Conservation (phyloP, 1,140 invertebrate species). For the Periplaneta americana region DNA sequence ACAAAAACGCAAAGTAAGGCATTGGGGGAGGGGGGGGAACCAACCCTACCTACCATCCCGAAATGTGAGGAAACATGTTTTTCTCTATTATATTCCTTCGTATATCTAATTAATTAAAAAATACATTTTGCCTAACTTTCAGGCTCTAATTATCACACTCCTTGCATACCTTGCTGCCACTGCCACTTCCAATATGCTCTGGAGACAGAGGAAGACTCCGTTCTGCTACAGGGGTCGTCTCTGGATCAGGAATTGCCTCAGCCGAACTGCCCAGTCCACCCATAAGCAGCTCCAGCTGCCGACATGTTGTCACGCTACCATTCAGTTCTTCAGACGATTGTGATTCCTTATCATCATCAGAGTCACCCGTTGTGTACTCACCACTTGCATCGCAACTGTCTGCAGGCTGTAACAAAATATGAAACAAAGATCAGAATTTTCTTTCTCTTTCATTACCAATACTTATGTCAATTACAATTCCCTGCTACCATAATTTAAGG, state of each 20-base stretch:
- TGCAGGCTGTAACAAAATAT: constrained; percentile 19
- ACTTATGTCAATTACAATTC: too few relatives aligned
- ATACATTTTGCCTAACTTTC: too few relatives aligned
- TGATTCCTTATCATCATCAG: constrained; percentile 59
- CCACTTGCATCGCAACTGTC: constrained; percentile 82
- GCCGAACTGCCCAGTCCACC: constrained; percentile 42
- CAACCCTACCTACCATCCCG: too few relatives aligned
- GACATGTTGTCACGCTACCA: constrained; percentile 56
- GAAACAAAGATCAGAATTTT: too few relatives aligned
- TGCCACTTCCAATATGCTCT: too few relatives aligned
- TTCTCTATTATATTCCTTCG: too few relatives aligned
- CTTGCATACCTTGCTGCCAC: constrained; percentile 5
- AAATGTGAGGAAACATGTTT: not conserved
- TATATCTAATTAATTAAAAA: too few relatives aligned
- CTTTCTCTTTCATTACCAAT: too few relatives aligned
- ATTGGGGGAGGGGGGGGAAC: too few relatives aligned
- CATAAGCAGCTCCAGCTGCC: constrained; percentile 40
- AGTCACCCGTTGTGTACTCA: constrained; percentile 77
- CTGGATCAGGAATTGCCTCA: constrained; percentile 42
- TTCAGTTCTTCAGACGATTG: constrained; percentile 67
- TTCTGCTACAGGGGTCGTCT: constrained; percentile 29
- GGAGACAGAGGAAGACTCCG: constrained; percentile 6
- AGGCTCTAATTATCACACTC: too few relatives aligned
- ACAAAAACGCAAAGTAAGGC: too few relatives aligned
- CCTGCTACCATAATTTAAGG: too few relatives aligned